Evolutionary conservation across 2,797 vertebrate species (phyloP).

Genomic region (Lepilemur septentrionalis): DNA sequence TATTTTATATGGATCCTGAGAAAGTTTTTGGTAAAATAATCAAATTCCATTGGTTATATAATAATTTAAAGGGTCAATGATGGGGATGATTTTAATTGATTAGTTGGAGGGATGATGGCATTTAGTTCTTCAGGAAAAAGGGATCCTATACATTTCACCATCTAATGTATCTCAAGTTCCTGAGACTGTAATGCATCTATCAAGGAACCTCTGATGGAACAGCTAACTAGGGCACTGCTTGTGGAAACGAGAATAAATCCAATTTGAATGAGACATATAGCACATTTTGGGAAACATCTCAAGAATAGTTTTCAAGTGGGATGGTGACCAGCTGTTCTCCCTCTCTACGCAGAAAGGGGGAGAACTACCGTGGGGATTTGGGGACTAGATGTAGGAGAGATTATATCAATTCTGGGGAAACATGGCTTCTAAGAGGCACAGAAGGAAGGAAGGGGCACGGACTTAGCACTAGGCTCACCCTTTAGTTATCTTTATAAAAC

Average conservation of each 20-base stretch:
- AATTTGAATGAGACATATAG: constrained; percentile 71
- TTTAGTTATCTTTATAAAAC: background rate
- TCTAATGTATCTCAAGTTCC: background rate
- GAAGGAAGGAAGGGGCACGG: background rate
- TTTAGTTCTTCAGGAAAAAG: background rate
- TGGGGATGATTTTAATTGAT: background rate
- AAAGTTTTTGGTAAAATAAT: background rate
- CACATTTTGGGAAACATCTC: constrained; percentile 77
- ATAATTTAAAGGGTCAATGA: background rate
- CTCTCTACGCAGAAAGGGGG: background rate
- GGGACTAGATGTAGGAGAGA: background rate
- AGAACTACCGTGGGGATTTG: background rate
- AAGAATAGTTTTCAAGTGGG: constrained; percentile 78
- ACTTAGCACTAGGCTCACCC: background rate
- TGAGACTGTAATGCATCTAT: background rate
- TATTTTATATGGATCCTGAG: background rate
- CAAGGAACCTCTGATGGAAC: constrained; percentile 30
- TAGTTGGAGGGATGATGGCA: background rate
- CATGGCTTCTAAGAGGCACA: background rate
- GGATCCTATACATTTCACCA: background rate
- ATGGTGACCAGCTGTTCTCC: constrained; percentile 78
- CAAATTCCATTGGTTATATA: background rate
- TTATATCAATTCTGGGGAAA: background rate
- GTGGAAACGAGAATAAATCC: constrained; percentile 71
- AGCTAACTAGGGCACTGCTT: constrained; percentile 69